phyloP scores from a whole-genome alignment of 2,888 invertebrate species.

The Standfussiana lucernea region DNA sequence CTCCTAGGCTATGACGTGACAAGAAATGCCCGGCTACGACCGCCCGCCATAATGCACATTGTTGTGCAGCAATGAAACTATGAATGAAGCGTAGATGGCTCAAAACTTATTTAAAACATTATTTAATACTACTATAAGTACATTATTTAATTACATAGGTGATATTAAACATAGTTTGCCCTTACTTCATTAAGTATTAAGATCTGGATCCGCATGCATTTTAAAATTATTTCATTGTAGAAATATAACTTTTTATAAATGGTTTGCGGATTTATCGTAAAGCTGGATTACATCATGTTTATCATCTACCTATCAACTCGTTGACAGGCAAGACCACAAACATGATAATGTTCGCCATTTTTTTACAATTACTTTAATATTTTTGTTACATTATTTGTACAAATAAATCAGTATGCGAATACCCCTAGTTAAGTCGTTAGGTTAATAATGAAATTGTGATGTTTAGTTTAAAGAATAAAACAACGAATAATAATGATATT shows the following conservation, averaged over 20 bases:
- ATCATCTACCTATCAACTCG: slow-evolving; percentile 56
- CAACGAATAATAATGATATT: slow-evolving; percentile 37
- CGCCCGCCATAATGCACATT: slow-evolving; percentile 24
- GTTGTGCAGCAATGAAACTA: slow-evolving; percentile 21
- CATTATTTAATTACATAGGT: slow-evolving; percentile 38
- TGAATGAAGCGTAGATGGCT: slow-evolving; percentile 46
- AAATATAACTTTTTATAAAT: slow-evolving; percentile 62
- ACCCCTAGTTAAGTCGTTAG: slow-evolving; percentile 43
- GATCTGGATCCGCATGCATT: slow-evolving; percentile 49
- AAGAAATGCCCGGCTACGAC: slow-evolving; percentile 12
- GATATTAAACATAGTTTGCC: slow-evolving; percentile 36
- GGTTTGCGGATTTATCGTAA: slow-evolving; percentile 49
- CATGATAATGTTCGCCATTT: slow-evolving; percentile 47
- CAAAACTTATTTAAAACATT: slow-evolving; percentile 57
- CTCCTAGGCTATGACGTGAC: background rate
- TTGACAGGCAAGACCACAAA: slow-evolving; percentile 62
- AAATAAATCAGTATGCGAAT: slow-evolving; percentile 45
- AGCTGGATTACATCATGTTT: slow-evolving; percentile 45
- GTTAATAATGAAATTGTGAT: slow-evolving; percentile 68
- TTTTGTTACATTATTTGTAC: slow-evolving; percentile 43
- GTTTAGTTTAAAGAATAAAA: slow-evolving; percentile 65
- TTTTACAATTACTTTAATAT: slow-evolving; percentile 4
- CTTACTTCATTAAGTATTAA: slow-evolving; percentile 37
- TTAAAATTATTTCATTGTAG: slow-evolving; percentile 60
- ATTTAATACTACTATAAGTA: slow-evolving; percentile 51